Base-by-base conservation (phyloP, 2,888 invertebrate species). In the Dysmachus trigonus region DNA sequence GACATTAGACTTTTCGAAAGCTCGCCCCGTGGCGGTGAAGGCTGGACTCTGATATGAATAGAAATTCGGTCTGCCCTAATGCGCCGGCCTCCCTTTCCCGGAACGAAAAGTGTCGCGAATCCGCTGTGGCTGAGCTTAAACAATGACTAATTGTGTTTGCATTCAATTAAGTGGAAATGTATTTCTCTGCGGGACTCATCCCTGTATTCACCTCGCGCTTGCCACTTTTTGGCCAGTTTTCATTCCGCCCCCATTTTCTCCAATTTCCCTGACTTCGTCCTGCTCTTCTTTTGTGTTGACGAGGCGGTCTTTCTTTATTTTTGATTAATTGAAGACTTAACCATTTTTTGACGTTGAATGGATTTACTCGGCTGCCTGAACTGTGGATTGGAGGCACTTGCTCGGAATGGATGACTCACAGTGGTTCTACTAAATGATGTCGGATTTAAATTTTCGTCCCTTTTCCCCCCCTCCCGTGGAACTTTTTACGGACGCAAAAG, bases 131-230 rank as follows among this genome's bases (percentile, higher is more conserved):
- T 84, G 31, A 73, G 74, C 86, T 86, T 79, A 86, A 86, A 86
- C 82, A 86, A 86, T 86, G 86, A 86, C 86, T 86, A 86, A 86
- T 86, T 86, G 81, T 86, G 86, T 86, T 86, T 81, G 74, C 81
- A 81, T 86, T 86, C 86, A 86, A 86, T 86, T 86, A 86, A 82
- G 76, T 82, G 86, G 82, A 86, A 86, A 86, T 82, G 62, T 82
- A 73, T 74, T 53, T 82, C 51, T 73, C 81, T 62, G 27, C 35
- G 33, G 81, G 18, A 13, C 81, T 73, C 84, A 73, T 73, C 18
- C 47, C 73, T 41, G 7, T 13, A 3, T 18, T 33, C 27, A 22
- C 22, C 31, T 33, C 27, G 62, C 22, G 62, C 33, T 81, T 62
- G 53, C 81, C 81, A 82, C 81, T 82, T 62, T 62, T 82, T 82